These are phyloP conservation scores for Marasmarcha lunaedactyla DNA, from an alignment of 2,888 invertebrate genomes.

Conservation along the genomic window DNA sequence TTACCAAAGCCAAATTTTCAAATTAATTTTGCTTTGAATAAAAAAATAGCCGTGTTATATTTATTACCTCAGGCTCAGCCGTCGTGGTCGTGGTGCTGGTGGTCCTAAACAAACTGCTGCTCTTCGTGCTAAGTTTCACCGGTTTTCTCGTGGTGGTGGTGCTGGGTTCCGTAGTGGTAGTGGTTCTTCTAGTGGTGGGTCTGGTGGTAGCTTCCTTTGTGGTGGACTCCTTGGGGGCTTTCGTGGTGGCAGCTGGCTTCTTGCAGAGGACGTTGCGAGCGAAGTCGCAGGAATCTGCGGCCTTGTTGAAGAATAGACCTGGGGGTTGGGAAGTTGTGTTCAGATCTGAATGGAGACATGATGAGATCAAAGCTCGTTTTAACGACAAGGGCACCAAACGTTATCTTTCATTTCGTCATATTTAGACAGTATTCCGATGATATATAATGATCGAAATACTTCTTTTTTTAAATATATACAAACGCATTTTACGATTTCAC, in stretches of 20 bases:
- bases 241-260: conserved; percentile 64
- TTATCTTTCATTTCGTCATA: no score
- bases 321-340: conserved; percentile 14
- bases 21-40: no score
- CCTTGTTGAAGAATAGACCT: conserved; percentile 92
- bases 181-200: conserved; percentile 37
- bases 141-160: conserved; percentile 53
- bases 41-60: no score
- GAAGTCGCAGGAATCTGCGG: conserved; percentile 93
- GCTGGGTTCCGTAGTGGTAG: conserved; percentile 52
- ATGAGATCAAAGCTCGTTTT: no score
- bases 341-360: no score
- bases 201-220: conserved; percentile 64
- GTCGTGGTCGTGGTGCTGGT: conserved; percentile 53
- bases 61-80: conserved; percentile 43
- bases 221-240: conserved; percentile 46
- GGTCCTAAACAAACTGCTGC: conserved; percentile 42
- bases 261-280: conserved; percentile 88
- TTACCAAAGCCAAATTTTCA: no score
- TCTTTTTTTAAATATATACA: no score
- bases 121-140: conserved; percentile 51
- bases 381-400: no score
- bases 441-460: no score
- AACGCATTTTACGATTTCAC: no score
- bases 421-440: no score